Evolutionary conservation across 2,113 vertebrate genomes (phyloP), one percentile per base, ranked within the genome.

Genomic region (Heterotilapia buettikoferi): DNA sequence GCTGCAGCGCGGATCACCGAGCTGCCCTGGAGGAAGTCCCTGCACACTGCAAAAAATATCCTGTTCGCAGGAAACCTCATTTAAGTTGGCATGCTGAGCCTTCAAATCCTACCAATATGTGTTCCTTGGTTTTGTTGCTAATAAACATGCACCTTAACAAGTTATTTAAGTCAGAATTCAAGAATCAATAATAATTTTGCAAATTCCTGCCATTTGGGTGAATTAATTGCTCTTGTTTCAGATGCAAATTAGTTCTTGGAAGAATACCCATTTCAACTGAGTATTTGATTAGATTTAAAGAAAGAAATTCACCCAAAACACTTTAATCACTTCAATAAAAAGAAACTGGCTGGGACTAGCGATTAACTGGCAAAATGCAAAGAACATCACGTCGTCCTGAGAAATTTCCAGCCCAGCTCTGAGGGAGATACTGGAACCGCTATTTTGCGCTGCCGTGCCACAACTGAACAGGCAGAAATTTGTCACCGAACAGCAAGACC

Each of bases 201-300:
- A n/a, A 38, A 21, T 76, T 76, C 33, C 36, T 59, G 38, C 31
- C 53, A 73, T 83, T 85, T 80, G 43, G 68, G 38, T 73, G 78
- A 84, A 73, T 68, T 80, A 68, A 85, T 87, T 78, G 52, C 40
- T 68, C 47, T 53, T 80, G 3, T 83, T 90, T 86, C 31, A 90
- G 81, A 86, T 87, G 76, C 88, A 90, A 91, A 92, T 87, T 8
- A 90, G 38, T 59, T 84, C 54, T 78, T 84, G 73, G 50, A 89
- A 80, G 83, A 86, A 52, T 29, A 53, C 63, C 80, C 59, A 89
- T 53, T 85, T 76, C 12, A 84, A 76, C 45, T 80, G 59, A 86
- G 33, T 24, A 80, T 84, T 86, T 86, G 13, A 84, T 88, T 52
- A 36, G 50, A 80, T 73, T 83, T 81, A 82, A 88, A 81, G 61